A percentile compares a stretch with the other conserved stretches of the same genome.
Conservation (phyloP, 2,113 vertebrate species). For the Ancistrus triradiatus region DNA sequence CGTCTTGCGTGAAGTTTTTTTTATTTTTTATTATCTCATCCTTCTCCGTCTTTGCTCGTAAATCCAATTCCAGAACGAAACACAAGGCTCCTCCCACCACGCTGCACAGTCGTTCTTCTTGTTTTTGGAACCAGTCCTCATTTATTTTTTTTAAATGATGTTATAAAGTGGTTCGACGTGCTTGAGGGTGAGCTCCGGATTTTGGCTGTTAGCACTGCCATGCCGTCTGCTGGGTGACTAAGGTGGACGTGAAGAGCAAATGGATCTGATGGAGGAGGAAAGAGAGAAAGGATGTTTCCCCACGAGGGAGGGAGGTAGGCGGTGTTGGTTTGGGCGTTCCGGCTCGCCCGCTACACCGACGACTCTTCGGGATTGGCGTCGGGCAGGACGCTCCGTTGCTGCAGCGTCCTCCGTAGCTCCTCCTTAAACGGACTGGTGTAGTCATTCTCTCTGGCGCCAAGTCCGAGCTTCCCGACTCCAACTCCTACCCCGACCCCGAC, state of each 20-base stretch:
- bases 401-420: conserved; percentile 73
- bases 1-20: conserved; percentile 61
- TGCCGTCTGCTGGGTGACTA: background rate
- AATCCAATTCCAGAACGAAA: conserved; percentile 6
- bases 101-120: no score
- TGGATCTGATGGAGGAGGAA: conserved; percentile 34
- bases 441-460: conserved; percentile 64
- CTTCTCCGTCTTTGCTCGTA: conserved; percentile 56
- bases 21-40: conserved; percentile 49
- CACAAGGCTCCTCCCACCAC: background rate
- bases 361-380: conserved; percentile 97
- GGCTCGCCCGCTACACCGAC: conserved; percentile 73
- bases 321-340: conserved; percentile 46
- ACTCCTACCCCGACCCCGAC: conserved; percentile 69
- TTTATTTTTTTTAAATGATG: no score
- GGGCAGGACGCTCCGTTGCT: conserved; percentile 88
- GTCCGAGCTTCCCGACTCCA: conserved; percentile 33
- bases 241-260: background rate
- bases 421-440: conserved; percentile 75
- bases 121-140: no score
- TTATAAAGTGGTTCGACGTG: background rate
- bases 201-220: background rate
- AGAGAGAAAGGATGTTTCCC: conserved; percentile 59
- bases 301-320: conserved; percentile 70
- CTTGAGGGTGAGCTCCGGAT: background rate